A percentile compares a stretch with the other conserved stretches of the same genome.
Conservation (phyloP, 2,888 invertebrate genomes). For the Zygogramma bicolorata region DNA sequence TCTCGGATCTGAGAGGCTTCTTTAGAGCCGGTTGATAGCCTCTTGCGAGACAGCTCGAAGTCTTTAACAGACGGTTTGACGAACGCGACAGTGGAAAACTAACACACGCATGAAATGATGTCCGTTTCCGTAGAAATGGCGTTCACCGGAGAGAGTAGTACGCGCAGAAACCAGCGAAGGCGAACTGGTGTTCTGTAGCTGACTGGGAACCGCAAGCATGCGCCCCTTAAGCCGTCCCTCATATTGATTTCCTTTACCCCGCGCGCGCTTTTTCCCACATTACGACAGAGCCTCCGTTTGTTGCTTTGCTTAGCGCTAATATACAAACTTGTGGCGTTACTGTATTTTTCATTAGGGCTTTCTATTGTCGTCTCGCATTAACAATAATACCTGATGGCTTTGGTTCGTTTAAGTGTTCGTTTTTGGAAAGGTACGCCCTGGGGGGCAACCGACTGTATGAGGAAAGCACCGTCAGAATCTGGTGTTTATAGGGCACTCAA, state of each 20-base stretch:
- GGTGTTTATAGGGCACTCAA: neutral
- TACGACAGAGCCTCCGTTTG: constrained; percentile 52
- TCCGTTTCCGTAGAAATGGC: constrained; percentile 19
- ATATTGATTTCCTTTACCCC: constrained; percentile 66
- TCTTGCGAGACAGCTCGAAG: neutral
- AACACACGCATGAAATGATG: constrained; percentile 9
- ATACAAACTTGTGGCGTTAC: constrained; percentile 38
- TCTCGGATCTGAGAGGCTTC: neutral
- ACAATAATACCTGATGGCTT: neutral
- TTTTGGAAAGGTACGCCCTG: neutral
- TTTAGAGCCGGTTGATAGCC: neutral
- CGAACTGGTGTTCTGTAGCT: constrained; percentile 69
- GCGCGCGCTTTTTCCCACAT: constrained; percentile 54
- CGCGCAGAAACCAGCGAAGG: constrained; percentile 66
- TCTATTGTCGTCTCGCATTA: neutral
- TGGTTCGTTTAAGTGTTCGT: neutral
- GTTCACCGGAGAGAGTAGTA: constrained; percentile 28
- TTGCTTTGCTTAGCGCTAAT: constrained; percentile 50
- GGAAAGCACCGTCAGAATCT: neutral
- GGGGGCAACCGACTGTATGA: neutral
- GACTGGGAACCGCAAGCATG: constrained; percentile 69
- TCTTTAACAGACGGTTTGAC: neutral
- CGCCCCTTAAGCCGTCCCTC: constrained; percentile 65
- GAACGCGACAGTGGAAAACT: neutral
- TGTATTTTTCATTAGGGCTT: constrained; percentile 17